phyloP scores from a whole-genome alignment of 2,113 vertebrate genomes.

The Anser brachyrhynchus region DNA sequence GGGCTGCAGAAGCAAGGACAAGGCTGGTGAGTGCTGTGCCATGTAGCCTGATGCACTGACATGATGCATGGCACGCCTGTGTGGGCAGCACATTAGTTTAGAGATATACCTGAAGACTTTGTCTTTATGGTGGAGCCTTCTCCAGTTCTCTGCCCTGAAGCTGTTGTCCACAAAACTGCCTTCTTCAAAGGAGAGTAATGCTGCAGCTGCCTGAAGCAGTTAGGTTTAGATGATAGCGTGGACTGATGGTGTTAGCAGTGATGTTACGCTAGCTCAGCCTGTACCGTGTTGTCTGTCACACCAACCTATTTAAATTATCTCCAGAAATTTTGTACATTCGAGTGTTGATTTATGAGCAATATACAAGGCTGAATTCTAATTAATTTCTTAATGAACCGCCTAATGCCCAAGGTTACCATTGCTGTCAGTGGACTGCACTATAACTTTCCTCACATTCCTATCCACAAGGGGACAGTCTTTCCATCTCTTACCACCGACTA shows the following conservation, averaged over 20 bases:
- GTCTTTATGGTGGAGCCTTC: neutral
- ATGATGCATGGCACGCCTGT: accelerated
- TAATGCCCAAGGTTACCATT: neutral
- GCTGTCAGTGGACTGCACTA: neutral
- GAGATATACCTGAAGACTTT: neutral
- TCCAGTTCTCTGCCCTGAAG: neutral
- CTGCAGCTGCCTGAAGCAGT: neutral
- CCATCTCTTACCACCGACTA: constrained; percentile 44
- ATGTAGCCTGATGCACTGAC: neutral
- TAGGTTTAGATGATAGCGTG: neutral
- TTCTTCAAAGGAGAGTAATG: neutral
- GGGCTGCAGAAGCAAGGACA: accelerated
- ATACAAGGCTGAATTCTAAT: neutral
- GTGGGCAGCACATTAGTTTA: neutral
- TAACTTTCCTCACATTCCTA: constrained; percentile 21
- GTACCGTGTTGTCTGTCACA: neutral
- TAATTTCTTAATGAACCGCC: neutral
- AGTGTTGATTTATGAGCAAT: neutral
- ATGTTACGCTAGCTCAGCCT: neutral
- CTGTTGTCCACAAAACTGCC: neutral
- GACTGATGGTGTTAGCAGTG: neutral
- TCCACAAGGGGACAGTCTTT: constrained; percentile 75
- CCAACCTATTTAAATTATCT: neutral
- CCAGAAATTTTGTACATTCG: neutral
- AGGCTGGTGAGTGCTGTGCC: neutral